These are phyloP conservation scores for Poeciliopsis presidionis DNA, from an alignment of 2,797 vertebrate genomes.

Conservation along the genomic window DNA sequence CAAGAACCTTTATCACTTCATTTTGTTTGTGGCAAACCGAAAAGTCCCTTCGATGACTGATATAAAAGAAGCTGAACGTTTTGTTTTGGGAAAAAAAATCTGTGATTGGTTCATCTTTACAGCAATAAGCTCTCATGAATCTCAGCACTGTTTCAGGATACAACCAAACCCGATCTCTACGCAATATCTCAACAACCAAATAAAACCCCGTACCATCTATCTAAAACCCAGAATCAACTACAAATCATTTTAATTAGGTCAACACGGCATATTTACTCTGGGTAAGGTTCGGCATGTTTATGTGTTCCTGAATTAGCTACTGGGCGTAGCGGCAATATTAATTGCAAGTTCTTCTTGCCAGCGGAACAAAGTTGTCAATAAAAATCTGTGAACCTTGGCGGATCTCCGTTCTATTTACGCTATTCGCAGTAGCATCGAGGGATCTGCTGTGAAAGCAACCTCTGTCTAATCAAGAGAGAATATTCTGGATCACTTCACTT, in stretches of 20 bases:
- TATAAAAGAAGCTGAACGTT: neutral
- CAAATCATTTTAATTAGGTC: slow-evolving; percentile 57
- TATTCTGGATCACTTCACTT: slow-evolving; percentile 55
- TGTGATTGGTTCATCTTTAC: neutral
- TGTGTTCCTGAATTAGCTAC: slow-evolving; percentile 53
- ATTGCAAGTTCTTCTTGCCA: slow-evolving; percentile 62
- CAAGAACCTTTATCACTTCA: neutral
- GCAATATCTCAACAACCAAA: neutral
- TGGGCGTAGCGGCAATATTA: slow-evolving; percentile 58
- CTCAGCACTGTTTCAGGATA: neutral
- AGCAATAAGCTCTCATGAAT: neutral
- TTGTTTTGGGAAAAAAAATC: neutral
- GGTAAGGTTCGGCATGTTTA: slow-evolving; percentile 37
- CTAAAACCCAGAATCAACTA: slow-evolving; percentile 27
- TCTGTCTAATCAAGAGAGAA: slow-evolving; percentile 69
- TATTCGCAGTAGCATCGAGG: slow-evolving; percentile 41
- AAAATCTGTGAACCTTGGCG: slow-evolving; percentile 33
- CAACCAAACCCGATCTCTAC: neutral
- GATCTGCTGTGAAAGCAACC: slow-evolving; percentile 65
- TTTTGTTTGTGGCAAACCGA: neutral
- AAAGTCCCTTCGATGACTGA: neutral
- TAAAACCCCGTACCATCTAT: neutral
- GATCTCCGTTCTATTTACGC: slow-evolving; percentile 57
- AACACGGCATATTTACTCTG: slow-evolving; percentile 55
- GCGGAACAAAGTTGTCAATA: slow-evolving; percentile 62